These are phyloP conservation scores for Nomada flava DNA, from an alignment of 2,888 invertebrate genomes.

Conservation along the genomic window DNA sequence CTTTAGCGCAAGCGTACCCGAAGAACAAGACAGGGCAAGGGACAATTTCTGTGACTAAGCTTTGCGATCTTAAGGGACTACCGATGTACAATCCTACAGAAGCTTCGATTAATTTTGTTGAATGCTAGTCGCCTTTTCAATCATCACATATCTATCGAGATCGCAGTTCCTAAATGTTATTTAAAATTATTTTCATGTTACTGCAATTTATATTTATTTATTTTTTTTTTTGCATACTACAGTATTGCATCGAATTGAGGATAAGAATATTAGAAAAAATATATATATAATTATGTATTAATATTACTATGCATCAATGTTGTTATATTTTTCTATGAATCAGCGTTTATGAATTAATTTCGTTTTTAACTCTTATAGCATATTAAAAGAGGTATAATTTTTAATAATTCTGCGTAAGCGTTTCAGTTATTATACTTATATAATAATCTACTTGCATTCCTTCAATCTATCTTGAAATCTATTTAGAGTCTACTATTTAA, in stretches of 20 bases:
- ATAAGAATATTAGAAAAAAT: too few relatives aligned
- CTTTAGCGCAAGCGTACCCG: slow-evolving; percentile 76
- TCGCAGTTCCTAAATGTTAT: too few relatives aligned
- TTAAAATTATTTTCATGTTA: background rate
- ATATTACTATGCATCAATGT: too few relatives aligned
- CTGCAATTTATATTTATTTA: background rate
- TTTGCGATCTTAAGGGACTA: slow-evolving; percentile 48
- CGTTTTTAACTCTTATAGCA: background rate
- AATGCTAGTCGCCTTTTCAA: background rate
- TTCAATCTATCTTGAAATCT: too few relatives aligned
- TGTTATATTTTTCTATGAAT: background rate
- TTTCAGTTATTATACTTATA: too few relatives aligned
- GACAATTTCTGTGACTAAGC: slow-evolving; percentile 50
- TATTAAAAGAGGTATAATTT: too few relatives aligned
- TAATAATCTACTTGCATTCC: too few relatives aligned
- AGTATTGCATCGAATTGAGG: too few relatives aligned
- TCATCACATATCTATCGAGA: background rate
- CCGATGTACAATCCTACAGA: slow-evolving; percentile 29
- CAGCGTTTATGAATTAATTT: background rate
- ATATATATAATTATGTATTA: too few relatives aligned
- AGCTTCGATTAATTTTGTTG: slow-evolving; percentile 48
- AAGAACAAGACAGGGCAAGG: slow-evolving; percentile 35
- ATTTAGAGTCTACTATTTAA: too few relatives aligned
- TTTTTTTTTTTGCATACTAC: too few relatives aligned
- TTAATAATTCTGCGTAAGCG: too few relatives aligned